A percentile compares a stretch with the other conserved stretches of the same genome.
Evolutionary conservation across 2,888 invertebrate genomes (phyloP).

Genomic region (Dione vanillae): DNA sequence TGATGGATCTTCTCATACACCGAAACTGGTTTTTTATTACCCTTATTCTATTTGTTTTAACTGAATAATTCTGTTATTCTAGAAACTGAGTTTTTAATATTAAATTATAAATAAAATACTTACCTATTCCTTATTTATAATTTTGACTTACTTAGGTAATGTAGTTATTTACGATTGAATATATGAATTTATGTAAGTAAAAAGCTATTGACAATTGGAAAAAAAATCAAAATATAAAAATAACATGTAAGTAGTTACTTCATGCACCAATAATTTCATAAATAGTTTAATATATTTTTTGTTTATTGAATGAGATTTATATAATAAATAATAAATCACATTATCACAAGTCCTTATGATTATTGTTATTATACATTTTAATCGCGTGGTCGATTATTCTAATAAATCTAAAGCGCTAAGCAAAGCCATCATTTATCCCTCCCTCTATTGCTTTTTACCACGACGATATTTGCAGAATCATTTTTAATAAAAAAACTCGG

Average conservation of each 20-base stretch:
- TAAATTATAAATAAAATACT: background rate
- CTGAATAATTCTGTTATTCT: slow-evolving; percentile 37
- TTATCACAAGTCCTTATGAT: background rate
- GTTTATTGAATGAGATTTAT: no score
- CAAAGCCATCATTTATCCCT: slow-evolving; percentile 21
- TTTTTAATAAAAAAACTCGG: slow-evolving; percentile 29
- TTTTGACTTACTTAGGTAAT: no score
- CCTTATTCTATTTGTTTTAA: slow-evolving; percentile 42
- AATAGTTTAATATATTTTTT: no score
- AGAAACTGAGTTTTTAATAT: background rate
- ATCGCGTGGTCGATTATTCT: slow-evolving; percentile 15
- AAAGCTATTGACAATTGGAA: no score
- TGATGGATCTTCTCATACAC: slow-evolving; percentile 71
- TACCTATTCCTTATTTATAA: no score
- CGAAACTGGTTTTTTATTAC: slow-evolving; percentile 64
- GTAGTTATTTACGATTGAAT: no score
- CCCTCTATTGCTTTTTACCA: slow-evolving; percentile 28
- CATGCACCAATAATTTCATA: no score
- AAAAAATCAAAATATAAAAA: no score
- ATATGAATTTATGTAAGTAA: no score
- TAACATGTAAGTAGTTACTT: no score
- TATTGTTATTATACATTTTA: slow-evolving; percentile 14
- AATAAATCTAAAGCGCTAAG: slow-evolving; percentile 30
- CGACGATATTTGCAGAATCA: slow-evolving; percentile 29
- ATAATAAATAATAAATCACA: no score